Base-by-base conservation (phyloP, 2,113 vertebrate species). In the Dinomys branickii region DNA sequence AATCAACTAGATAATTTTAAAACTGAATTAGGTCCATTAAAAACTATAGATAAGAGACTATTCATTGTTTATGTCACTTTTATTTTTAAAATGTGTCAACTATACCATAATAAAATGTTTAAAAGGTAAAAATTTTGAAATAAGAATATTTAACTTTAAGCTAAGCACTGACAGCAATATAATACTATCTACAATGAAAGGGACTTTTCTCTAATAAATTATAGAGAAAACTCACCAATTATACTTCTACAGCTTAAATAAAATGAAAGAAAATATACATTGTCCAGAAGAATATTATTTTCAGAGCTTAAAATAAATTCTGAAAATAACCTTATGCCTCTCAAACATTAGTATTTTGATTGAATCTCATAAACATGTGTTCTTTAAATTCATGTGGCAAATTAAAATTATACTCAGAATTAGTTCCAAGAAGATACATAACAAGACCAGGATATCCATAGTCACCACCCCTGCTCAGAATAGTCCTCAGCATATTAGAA, bases 271-370 rank as follows among this genome's bases (percentile, higher is more conserved):
- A 0, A 78, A 6, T 89, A 3, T 75, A 50, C 10, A 38, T 19
- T 63, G 3, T 35, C 2, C 26, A 61, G 2, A 12, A 38, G 1
- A 7, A 85, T 19, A 75, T 9, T 7, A 89, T 86, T 87, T 90
- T 81, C 67, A 69, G 9, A 94, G 19, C 17, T 91, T 33, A 59
- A 93, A 94, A 92, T 77, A 80, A 88, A 82, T 58, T 95, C 71
- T 54, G 6, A 4, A 30, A 91, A 59, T 86, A 93, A 85, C 28
- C 90, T 92, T 84, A 75, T 86, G 67, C 71, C 71, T 77, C 19
- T 19, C 19, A 90, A 93, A 67, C 35, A 78, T 50, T 30, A 56
- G 35, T 91, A 86, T 87, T 30, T 88, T 10, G 2, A 69, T 20
- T 71, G 35, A 93, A 82, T 71, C 12, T 67, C 41, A 54, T 35